Evolutionary conservation across 2,797 vertebrate genomes (phyloP).

Genomic region (Syngnathus rostellatus): DNA sequence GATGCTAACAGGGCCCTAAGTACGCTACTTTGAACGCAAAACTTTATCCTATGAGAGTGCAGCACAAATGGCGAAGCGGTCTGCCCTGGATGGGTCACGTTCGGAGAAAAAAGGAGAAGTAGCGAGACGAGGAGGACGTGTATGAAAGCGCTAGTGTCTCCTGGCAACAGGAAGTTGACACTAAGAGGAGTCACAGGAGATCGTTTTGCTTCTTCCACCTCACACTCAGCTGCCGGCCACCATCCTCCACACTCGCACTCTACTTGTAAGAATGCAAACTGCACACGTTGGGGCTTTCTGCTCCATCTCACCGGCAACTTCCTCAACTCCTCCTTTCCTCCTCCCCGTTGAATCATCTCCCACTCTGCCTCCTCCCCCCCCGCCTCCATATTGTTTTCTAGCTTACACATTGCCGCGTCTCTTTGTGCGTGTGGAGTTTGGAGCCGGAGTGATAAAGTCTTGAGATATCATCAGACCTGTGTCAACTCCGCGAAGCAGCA

Average conservation of each 20-base stretch:
- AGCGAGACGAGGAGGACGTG: not conserved
- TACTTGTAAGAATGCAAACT: not conserved
- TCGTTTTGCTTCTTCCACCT: constrained; percentile 20
- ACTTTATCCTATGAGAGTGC: too few species aligned
- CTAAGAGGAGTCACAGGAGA: constrained; percentile 44
- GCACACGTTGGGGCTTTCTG: not conserved
- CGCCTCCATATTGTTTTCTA: constrained; percentile 14
- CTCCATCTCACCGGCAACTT: not conserved
- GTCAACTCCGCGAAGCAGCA: constrained; percentile 42
- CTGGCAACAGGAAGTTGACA: constrained; percentile 50
- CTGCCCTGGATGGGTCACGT: not conserved
- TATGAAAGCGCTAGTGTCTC: constrained; percentile 5
- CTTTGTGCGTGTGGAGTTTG: constrained; percentile 35
- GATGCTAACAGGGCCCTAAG: too few species aligned
- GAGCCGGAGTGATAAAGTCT: constrained; percentile 46
- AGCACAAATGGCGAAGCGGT: too few species aligned
- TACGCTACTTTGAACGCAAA: too few species aligned
- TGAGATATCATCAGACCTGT: constrained; percentile 41
- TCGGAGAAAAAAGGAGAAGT: not conserved
- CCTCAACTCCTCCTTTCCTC: not conserved
- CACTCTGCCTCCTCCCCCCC: constrained; percentile 7
- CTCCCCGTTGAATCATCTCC: constrained; percentile 32
- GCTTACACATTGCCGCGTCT: constrained; percentile 26
- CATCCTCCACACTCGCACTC: constrained; percentile 40
- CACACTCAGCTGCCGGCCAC: constrained; percentile 49